Base-by-base conservation (phyloP, 1,140 invertebrate species). In the Drosophila burlai region DNA sequence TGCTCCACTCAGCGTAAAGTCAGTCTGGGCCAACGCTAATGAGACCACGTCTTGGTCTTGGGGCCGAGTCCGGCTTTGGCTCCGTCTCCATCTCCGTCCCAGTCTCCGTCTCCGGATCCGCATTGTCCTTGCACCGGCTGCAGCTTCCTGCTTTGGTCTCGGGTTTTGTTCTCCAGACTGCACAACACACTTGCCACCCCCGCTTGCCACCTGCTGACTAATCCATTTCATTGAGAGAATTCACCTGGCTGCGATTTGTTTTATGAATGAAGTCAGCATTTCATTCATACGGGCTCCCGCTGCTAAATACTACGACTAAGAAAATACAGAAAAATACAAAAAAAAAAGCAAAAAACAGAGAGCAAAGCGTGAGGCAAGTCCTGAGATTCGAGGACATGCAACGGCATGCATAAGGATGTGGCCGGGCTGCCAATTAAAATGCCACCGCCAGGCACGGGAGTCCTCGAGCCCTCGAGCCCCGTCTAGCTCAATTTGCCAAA, bases 401-500 rank as follows among this genome's bases (percentile, higher is more conserved):
- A 68, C 77, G 84, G 81, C 67, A 87, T 87, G 81, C 77, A 87
- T 61, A 72, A 84, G 84, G 81, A 87, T 84, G 55, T 89, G 77
- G 74, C 58, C 81, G 85, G 65, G 55, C 75, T 89, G 84, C 84
- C 84, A 89, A 89, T 89, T 89, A 89, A 89, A 89, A 89, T 89
- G 81, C 81, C 84, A 89, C 84, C 84, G 84, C 81, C 73, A 90
- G 84, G 84, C 85, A 89, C 61, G 46, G 55, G 68, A 61, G 46
- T 43, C 58, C 67, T 59, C 67, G 36, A 58, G 45, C 38, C 50
- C 65, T 24, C 45, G 43, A 52, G 52, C 42, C 63, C 40, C 59
- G 62, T 76, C 74, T 76, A 74, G 68, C 73, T 34, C 73, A 57
- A 57, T 66, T 58, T 76, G 62, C 74, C 54, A 76, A 59, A 55